A percentile compares a stretch with the other conserved stretches of the same genome.
Conservation (phyloP, 1,140 invertebrate genomes). For the Drosophila navojoa region DNA sequence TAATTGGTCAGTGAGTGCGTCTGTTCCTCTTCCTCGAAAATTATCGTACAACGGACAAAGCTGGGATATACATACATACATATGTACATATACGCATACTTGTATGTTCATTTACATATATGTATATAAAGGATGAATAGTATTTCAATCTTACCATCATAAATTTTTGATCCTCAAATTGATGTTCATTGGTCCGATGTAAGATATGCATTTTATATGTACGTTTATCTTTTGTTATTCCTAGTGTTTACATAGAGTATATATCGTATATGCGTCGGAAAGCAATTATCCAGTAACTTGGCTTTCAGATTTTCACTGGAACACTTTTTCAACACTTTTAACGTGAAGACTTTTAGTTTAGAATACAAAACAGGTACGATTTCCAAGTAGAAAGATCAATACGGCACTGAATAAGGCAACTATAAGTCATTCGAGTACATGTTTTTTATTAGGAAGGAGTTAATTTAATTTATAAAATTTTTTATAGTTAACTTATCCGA, state of each 20-base stretch:
- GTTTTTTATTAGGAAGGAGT: background rate
- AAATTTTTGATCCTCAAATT: conserved; percentile 83
- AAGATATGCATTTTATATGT: conserved; percentile 78
- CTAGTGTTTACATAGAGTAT: conserved; percentile 49
- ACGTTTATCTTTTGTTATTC: conserved; percentile 30
- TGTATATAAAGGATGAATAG: background rate
- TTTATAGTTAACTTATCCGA: conserved; percentile 49
- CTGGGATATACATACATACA: background rate
- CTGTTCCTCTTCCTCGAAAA: conserved; percentile 1
- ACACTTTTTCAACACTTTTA: conserved; percentile 45
- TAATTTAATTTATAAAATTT: too few relatives aligned
- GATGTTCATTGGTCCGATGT: conserved; percentile 83
- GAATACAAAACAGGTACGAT: conserved; percentile 67
- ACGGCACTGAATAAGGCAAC: conserved; percentile 82
- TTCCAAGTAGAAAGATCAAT: conserved; percentile 59
- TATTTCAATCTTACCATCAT: conserved; percentile 77
- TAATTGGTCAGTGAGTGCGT: conserved; percentile 54
- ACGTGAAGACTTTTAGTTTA: conserved; percentile 28
- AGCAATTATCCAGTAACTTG: background rate
- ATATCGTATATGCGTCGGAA: conserved; percentile 1
- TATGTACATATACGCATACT: background rate
- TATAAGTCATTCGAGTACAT: conserved; percentile 49
- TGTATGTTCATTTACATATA: background rate
- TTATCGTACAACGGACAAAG: background rate
- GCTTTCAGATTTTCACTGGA: conserved; percentile 34